Percentiles rank a stretch among this genome's conserved stretches.
Conservation (phyloP, 1,140 invertebrate genomes). For the Drosophila grimshawi region DNA sequence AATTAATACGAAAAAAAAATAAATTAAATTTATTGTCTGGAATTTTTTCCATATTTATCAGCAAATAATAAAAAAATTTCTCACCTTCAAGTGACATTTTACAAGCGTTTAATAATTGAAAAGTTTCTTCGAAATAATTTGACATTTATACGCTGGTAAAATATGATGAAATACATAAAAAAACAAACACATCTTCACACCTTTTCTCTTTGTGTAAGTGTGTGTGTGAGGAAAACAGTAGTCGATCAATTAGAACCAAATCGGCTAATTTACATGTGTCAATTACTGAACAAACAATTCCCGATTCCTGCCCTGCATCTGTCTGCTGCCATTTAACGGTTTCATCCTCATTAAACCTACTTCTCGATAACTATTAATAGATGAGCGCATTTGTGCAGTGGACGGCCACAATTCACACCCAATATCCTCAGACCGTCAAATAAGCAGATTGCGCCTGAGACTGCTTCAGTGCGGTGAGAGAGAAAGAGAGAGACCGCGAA, state of each 20-base stretch:
- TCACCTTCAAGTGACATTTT: constrained; percentile 51
- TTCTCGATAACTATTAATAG: constrained; percentile 44
- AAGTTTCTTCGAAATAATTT: constrained; percentile 60
- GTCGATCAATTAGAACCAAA: constrained; percentile 72
- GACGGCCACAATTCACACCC: background rate
- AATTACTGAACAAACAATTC: constrained; percentile 63
- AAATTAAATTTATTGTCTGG: background rate
- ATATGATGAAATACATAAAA: constrained; percentile 23
- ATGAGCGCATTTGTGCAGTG: constrained; percentile 23
- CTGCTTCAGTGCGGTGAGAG: background rate
- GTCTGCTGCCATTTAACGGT: background rate
- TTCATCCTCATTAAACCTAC: background rate
- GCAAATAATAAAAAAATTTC: constrained; percentile 17
- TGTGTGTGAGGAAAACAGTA: constrained; percentile 8
- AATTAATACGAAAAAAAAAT: too few relatives aligned
- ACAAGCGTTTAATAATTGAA: constrained; percentile 63
- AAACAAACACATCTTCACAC: constrained; percentile 38
- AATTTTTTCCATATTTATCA: constrained; percentile 25
- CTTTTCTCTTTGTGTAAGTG: constrained; percentile 1
- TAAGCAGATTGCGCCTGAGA: constrained; percentile 19
- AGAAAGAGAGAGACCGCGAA: constrained; percentile 10
- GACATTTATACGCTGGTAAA: constrained; percentile 74
- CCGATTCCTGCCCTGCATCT: background rate
- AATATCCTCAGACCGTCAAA: constrained; percentile 25
- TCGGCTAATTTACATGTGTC: constrained; percentile 58